phyloP scores from a whole-genome alignment of 37 sponge, comb jelly and placozoan species.

The Dysidea cf. avara region DNA sequence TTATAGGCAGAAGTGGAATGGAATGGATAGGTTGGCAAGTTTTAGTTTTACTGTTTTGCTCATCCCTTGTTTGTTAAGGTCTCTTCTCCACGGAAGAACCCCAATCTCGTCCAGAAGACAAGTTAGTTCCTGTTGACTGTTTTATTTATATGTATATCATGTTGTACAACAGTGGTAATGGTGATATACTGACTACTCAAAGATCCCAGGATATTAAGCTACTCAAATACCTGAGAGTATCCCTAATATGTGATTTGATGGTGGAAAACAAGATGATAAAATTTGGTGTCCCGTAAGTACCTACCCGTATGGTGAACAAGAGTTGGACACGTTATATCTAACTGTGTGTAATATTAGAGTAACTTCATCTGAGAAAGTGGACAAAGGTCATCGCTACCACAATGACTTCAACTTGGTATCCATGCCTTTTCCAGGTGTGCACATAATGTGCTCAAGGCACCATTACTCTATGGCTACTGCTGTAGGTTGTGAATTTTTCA shows the following conservation, averaged over 20 bases:
- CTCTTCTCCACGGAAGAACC: not conserved
- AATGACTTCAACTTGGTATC: conserved; percentile 83
- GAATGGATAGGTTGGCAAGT: conserved; percentile 55
- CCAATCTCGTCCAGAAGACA: not conserved
- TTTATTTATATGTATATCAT: too few species aligned
- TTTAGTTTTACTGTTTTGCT: not conserved
- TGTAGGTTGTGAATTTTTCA: conserved; percentile 64
- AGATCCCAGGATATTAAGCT: conserved; percentile 83
- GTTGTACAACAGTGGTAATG: not conserved
- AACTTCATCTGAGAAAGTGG: conserved; percentile 94
- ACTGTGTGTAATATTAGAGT: conserved; percentile 51
- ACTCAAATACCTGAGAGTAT: conserved; percentile 72
- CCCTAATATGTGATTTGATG: conserved; percentile 95
- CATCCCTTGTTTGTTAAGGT: not conserved
- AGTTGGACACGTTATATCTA: not conserved
- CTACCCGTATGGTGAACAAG: too few species aligned
- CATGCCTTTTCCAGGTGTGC: conserved; percentile 93
- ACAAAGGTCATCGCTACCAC: conserved; percentile 78
- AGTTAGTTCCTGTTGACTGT: too few species aligned
- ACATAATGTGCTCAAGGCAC: not conserved
- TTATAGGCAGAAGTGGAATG: conserved; percentile 82
- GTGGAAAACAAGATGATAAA: conserved; percentile 94
- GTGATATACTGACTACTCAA: conserved; percentile 52
- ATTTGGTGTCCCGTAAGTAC: conserved; percentile 73
- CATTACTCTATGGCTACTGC: not conserved